Evolutionary conservation across 2,113 vertebrate species (phyloP).

Genomic region (Pyrgilauda ruficollis): DNA sequence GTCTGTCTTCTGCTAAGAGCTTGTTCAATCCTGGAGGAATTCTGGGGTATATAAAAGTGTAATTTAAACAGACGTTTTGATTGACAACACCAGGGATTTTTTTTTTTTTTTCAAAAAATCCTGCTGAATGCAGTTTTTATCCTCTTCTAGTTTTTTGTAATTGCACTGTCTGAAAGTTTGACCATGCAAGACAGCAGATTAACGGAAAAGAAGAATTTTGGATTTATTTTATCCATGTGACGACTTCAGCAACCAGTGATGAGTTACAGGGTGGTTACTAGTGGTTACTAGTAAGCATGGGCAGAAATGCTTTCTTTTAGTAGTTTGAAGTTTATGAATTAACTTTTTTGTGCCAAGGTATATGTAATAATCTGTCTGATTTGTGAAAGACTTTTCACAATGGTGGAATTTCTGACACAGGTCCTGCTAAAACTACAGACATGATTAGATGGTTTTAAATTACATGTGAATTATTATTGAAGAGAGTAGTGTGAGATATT

Average conservation of each 20-base stretch:
- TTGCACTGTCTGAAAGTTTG: not conserved
- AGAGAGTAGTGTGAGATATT: not conserved
- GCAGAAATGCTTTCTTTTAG: not conserved
- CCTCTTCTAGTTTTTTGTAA: not conserved
- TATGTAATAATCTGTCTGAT: not conserved
- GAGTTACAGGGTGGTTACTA: not conserved
- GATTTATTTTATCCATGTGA: not conserved
- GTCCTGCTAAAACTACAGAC: not conserved
- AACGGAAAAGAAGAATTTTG: not conserved
- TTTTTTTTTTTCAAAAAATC: accelerated
- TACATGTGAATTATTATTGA: not conserved
- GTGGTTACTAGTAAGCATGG: not conserved
- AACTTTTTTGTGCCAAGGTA: not conserved
- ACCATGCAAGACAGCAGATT: not conserved
- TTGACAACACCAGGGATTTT: not conserved
- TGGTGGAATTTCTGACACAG: not conserved
- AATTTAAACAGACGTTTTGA: not conserved
- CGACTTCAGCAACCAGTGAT: not conserved
- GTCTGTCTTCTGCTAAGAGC: not conserved
- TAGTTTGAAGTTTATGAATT: not conserved
- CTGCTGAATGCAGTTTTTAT: not conserved
- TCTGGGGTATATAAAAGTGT: not conserved
- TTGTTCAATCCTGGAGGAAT: not conserved
- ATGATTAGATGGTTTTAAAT: not conserved
- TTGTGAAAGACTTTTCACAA: not conserved